A percentile compares a stretch with the other conserved stretches of the same genome.
These are phyloP conservation scores for Amorpha juglandis DNA, from an alignment of 2,888 invertebrate species.

Conservation along the genomic window DNA sequence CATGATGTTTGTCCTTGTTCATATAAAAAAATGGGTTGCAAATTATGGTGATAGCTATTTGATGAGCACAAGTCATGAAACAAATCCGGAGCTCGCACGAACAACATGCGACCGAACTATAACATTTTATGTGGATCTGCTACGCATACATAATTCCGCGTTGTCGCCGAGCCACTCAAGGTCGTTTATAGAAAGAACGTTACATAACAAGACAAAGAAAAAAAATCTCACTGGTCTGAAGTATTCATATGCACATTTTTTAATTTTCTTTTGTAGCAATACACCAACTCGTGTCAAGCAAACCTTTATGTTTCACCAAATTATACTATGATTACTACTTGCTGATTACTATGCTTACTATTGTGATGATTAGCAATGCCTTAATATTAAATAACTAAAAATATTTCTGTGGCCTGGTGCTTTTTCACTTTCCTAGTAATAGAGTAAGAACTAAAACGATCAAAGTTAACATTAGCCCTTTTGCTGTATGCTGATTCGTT, in stretches of 20 bases:
- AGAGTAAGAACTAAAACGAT: too few species aligned
- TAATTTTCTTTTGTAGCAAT: background rate
- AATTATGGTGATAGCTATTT: constrained; percentile 30
- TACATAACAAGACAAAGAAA: constrained; percentile 6
- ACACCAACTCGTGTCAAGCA: too few species aligned
- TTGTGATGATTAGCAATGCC: too few species aligned
- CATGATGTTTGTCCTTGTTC: too few species aligned
- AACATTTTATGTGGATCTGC: constrained; percentile 29
- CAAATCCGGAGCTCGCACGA: constrained; percentile 3
- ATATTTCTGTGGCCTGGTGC: too few species aligned
- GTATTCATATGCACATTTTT: background rate
- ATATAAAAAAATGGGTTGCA: background rate
- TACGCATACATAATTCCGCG: constrained; percentile 25
- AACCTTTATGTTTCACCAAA: too few species aligned
- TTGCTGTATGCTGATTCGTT: too few species aligned
- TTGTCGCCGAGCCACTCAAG: constrained; percentile 13
- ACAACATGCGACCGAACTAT: constrained; percentile 41
- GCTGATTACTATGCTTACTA: too few species aligned
- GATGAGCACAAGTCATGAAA: constrained; percentile 21
- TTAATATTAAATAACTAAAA: too few species aligned
- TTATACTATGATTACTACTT: too few species aligned
- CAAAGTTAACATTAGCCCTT: too few species aligned
- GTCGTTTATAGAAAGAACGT: constrained; percentile 10
- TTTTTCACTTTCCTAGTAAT: too few species aligned
- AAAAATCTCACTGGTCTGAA: background rate